Evolutionary conservation across 2,113 vertebrate genomes (phyloP), one percentile per base, ranked within the genome.

Genomic region (Chloropsis cyanopogon): DNA sequence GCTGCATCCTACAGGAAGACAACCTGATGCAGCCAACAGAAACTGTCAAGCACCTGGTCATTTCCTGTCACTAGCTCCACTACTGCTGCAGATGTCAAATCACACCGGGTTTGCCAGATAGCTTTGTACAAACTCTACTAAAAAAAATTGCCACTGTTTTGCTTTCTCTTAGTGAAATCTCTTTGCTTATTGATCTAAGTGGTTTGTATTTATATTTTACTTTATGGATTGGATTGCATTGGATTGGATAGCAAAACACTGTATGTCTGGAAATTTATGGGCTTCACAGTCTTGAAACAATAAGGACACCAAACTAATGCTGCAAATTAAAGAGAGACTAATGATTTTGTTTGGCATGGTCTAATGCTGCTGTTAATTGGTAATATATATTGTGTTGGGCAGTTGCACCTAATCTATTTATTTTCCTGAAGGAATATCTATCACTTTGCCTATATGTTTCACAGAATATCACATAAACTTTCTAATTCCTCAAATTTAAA

Each of bases 1-100:
- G 95, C 95, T 97, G 95, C 82, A 96, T 96, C 94, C 95, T 96
- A 82, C 70, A 82, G 90, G 93, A 95, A 97, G 86, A 91, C 59
- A 92, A 93, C 49, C 53, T 95, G 82, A 72, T 66, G 46, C 12
- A 94, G 85, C 66, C 86, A 96, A 56, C 85, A 82, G 77, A 96
- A 97, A 86, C 78, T 80, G 66, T 89, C 25, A 87, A 96, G 95
- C 90, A 93, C 46, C 92, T 96, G 85, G 90, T 93, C 80, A 92
- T 94, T 85, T 95, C 85, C 92, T 59, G 78, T 64, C 85, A 93
- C 53, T 61, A 65, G 57, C 47, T 90, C 60, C 54, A 56, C 66
- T 50, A 37, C 33, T 90, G 46, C 54, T 80, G 54, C 50, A 90
- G 63, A 60, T 73, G 75, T 31, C 66, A 70, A 76, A 52, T 28